phyloP scores from a whole-genome alignment of 2,888 invertebrate species.

The Cantharis flavilabris region DNA sequence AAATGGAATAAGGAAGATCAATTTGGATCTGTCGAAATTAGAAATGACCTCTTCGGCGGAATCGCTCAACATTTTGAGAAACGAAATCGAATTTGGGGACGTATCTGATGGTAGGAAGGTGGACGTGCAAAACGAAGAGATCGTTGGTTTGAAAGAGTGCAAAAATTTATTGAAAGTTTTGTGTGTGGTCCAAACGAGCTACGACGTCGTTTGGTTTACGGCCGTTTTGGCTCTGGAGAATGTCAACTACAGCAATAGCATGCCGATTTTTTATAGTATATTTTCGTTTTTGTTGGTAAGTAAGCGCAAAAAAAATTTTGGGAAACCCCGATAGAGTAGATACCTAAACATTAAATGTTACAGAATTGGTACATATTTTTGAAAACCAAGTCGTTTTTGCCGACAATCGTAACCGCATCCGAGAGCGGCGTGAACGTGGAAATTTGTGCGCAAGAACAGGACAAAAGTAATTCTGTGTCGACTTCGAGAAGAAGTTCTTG shows the following conservation, averaged over 20 bases:
- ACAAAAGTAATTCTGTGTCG: slow-evolving; percentile 25
- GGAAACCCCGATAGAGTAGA: neutral
- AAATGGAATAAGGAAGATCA: slow-evolving; percentile 57
- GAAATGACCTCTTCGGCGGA: slow-evolving; percentile 53
- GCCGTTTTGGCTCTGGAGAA: slow-evolving; percentile 75
- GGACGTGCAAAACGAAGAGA: slow-evolving; percentile 40
- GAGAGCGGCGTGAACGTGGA: slow-evolving; percentile 15
- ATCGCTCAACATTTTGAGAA: slow-evolving; percentile 48
- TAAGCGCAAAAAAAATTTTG: neutral
- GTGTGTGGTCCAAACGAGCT: slow-evolving; percentile 71
- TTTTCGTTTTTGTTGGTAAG: slow-evolving; percentile 64
- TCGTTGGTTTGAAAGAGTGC: slow-evolving; percentile 60
- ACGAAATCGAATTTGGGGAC: slow-evolving; percentile 46
- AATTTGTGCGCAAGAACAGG: slow-evolving; percentile 17
- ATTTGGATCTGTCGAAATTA: slow-evolving; percentile 52
- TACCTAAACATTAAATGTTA: slow-evolving; percentile 25
- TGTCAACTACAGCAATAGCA: slow-evolving; percentile 62
- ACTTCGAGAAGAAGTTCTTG: slow-evolving; percentile 45
- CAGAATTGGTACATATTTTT: slow-evolving; percentile 56
- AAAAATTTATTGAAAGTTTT: slow-evolving; percentile 66
- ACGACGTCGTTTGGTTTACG: slow-evolving; percentile 75
- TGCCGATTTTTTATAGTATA: slow-evolving; percentile 64
- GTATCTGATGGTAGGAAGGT: slow-evolving; percentile 40
- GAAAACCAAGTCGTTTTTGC: slow-evolving; percentile 50
- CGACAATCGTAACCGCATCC: slow-evolving; percentile 35